phyloP scores from a whole-genome alignment of 2,888 invertebrate species.

The Pyrgus malvae region DNA sequence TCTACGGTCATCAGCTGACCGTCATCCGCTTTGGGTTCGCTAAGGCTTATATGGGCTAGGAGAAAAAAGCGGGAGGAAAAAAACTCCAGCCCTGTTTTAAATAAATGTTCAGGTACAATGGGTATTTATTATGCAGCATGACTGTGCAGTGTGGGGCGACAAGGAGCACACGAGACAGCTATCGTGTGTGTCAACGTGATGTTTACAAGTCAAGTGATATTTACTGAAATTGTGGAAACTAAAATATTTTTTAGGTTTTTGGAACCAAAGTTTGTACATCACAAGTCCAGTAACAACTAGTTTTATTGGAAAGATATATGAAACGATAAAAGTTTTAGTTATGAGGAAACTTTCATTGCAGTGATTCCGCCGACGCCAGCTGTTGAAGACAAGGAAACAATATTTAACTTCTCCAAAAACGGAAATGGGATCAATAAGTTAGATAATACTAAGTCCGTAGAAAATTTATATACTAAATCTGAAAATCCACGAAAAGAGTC shows the following conservation, averaged over 20 bases:
- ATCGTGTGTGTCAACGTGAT: too few species aligned
- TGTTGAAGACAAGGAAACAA: conserved; percentile 51
- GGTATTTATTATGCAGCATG: too few species aligned
- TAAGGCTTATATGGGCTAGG: too few species aligned
- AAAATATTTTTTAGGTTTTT: background rate
- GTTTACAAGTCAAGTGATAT: too few species aligned
- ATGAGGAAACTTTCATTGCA: conserved; percentile 42
- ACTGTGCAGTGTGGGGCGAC: too few species aligned
- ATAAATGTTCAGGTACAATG: too few species aligned
- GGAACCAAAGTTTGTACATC: background rate
- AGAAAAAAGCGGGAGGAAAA: too few species aligned
- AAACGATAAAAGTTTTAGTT: conserved; percentile 14
- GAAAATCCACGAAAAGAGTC: conserved; percentile 51
- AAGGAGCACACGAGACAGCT: too few species aligned
- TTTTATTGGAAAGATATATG: background rate
- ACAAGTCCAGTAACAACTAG: background rate
- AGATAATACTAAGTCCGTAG: conserved; percentile 59
- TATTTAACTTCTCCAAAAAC: conserved; percentile 55
- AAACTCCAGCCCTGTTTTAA: too few species aligned
- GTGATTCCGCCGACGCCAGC: conserved; percentile 76
- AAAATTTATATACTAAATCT: conserved; percentile 57
- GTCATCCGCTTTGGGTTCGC: too few species aligned
- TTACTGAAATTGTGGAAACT: background rate
- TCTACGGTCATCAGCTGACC: too few species aligned
- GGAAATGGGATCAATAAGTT: conserved; percentile 36